Evolutionary conservation across 2,113 vertebrate genomes (phyloP).

Genomic region (Columba janthina): DNA sequence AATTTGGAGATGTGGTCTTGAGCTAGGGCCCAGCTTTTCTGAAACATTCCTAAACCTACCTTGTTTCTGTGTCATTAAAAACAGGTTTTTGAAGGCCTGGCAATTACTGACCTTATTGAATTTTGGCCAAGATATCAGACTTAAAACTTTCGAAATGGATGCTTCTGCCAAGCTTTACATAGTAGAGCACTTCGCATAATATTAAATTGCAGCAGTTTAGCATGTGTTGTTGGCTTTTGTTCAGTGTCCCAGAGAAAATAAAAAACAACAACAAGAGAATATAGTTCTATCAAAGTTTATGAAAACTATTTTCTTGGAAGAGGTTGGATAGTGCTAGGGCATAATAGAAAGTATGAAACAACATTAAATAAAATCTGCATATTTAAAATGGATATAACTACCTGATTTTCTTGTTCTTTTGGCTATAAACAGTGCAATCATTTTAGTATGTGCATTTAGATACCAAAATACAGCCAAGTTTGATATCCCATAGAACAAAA

Average conservation of each 20-base stretch:
- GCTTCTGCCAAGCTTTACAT: neutral
- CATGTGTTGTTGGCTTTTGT: neutral
- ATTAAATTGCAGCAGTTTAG: neutral
- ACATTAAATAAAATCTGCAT: neutral
- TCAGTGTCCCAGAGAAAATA: neutral
- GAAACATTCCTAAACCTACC: neutral
- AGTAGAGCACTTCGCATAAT: neutral
- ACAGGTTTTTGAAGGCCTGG: neutral
- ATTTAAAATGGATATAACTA: neutral
- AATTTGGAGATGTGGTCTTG: neutral
- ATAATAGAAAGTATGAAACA: neutral
- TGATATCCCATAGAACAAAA: neutral
- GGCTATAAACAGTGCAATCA: neutral
- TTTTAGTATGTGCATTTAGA: neutral
- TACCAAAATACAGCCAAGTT: neutral
- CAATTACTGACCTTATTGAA: neutral
- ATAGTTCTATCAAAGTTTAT: neutral
- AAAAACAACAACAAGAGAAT: neutral
- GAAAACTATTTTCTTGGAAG: neutral
- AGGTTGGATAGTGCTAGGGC: neutral
- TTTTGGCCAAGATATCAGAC: neutral
- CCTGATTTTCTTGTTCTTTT: neutral
- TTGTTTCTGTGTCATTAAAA: neutral
- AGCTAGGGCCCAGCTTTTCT: neutral
- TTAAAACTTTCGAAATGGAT: neutral